A percentile compares a stretch with the other conserved stretches of the same genome.
phyloP scores from a whole-genome alignment of 2,113 vertebrate species.

The Sinocyclocheilus anophthalmus region DNA sequence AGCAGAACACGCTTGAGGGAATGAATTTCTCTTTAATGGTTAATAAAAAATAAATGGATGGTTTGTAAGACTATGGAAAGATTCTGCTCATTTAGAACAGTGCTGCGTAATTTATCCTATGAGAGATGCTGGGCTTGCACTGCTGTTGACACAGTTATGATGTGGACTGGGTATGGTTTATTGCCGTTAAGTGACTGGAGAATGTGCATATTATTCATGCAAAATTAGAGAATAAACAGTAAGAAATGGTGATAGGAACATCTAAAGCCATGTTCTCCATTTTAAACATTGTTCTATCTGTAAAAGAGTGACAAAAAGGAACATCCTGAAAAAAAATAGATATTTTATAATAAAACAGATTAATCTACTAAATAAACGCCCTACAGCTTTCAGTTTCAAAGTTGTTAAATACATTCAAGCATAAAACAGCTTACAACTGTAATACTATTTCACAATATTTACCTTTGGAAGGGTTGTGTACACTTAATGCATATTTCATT shows the following conservation, averaged over 20 bases:
- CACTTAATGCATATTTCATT: too few species aligned
- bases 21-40: not conserved
- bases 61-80: constrained; percentile 2
- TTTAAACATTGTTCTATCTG: not conserved
- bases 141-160: constrained; percentile 17
- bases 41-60: constrained; percentile 17
- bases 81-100: not conserved
- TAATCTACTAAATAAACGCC: not conserved
- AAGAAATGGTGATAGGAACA: not conserved
- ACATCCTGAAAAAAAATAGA: too few species aligned
- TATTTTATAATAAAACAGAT: not conserved
- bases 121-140: constrained; percentile 32
- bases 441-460: not conserved
- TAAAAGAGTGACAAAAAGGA: not conserved
- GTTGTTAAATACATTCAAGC: too few species aligned
- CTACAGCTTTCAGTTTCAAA: not conserved
- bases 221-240: constrained; percentile 27
- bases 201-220: constrained; percentile 8
- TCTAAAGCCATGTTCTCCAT: not conserved
- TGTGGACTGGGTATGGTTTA: constrained; percentile 10
- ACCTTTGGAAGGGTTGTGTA: not conserved
- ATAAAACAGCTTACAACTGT: too few species aligned
- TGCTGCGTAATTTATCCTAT: constrained; percentile 15
- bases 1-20: not conserved
- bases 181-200: constrained; percentile 3